Conservation (phyloP, 2,888 invertebrate species). For the Ctenicera cuprea region DNA sequence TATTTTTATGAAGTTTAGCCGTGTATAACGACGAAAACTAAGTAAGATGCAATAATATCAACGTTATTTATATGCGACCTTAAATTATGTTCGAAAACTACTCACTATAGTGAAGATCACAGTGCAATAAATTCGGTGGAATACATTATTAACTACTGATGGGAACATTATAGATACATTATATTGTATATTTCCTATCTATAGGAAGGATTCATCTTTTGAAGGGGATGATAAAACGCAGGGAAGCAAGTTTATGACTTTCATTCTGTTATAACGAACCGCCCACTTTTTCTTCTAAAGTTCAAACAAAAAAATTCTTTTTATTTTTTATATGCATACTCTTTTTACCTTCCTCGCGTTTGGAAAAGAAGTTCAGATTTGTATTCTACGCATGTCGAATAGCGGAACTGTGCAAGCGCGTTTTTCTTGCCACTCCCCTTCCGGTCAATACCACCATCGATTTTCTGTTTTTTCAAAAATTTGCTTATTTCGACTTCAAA, state of each 20-base stretch:
- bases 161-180: conserved; percentile 37
- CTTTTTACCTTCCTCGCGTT: too few species aligned
- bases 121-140: conserved; percentile 37
- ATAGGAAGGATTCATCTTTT: conserved; percentile 33
- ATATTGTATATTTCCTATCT: conserved; percentile 35
- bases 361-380: too few species aligned
- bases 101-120: conserved; percentile 37
- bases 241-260: conserved; percentile 37
- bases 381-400: too few species aligned
- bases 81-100: conserved; percentile 59
- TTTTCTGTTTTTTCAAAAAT: too few species aligned
- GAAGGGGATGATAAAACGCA: conserved; percentile 29
- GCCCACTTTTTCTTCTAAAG: conserved; percentile 14
- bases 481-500: too few species aligned
- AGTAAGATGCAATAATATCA: conserved; percentile 62
- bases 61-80: conserved; percentile 61
- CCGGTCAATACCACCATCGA: too few species aligned
- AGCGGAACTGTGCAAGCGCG: too few species aligned
- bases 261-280: conserved; percentile 31
- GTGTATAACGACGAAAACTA: conserved; percentile 58
- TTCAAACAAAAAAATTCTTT: conserved; percentile 16
- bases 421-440: too few species aligned
- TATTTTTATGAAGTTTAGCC: conserved; percentile 59
- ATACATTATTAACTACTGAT: conserved; percentile 43
- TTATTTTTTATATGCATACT: conserved; percentile 1